phyloP scores from a whole-genome alignment of 2,113 vertebrate species.

The Cyphomyrus discorhynchus region DNA sequence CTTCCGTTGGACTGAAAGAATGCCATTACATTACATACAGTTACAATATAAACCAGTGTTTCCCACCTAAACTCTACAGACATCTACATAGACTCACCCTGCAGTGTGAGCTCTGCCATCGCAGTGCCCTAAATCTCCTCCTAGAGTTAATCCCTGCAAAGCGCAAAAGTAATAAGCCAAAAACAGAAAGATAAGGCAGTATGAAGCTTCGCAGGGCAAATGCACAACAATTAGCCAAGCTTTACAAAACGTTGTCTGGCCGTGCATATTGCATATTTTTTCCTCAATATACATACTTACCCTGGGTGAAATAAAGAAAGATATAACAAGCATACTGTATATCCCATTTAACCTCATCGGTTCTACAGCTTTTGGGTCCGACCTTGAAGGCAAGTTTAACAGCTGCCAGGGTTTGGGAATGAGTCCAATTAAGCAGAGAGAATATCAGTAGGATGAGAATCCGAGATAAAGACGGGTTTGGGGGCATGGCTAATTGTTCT shows the following conservation, averaged over 20 bases:
- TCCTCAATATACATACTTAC: not conserved
- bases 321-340: not conserved
- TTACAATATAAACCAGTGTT: not conserved
- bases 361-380: not conserved
- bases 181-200: not conserved
- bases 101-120: not conserved
- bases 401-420: not conserved
- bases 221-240: not conserved
- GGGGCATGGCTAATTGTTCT: not conserved
- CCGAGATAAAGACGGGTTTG: not conserved
- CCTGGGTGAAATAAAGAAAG: not conserved
- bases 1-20: not conserved
- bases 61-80: not conserved
- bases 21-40: not conserved
- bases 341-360: not conserved
- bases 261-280: not conserved
- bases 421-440: not conserved
- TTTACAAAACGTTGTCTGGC: not conserved
- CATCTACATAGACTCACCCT: not conserved
- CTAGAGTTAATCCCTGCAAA: not conserved
- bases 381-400: constrained; percentile 3
- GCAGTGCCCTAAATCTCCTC: not conserved
- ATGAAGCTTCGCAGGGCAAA: not conserved
- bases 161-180: not conserved
- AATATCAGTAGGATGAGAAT: not conserved